phyloP scores from a whole-genome alignment of 1,140 invertebrate genomes.

The Phymorhynchus buccinoides region DNA sequence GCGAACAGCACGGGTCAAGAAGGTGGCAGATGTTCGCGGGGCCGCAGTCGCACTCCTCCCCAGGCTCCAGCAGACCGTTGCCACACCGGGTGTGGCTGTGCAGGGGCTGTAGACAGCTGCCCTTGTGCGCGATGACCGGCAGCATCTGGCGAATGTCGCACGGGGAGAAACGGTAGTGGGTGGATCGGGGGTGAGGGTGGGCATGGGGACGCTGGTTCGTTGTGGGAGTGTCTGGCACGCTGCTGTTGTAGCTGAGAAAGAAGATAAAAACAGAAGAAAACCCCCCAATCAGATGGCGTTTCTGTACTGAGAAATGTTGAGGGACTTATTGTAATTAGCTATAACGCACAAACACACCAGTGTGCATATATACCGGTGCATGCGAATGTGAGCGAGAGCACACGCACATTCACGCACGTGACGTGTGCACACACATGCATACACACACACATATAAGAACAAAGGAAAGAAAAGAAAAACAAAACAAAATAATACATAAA shows the following conservation, averaged over 20 bases:
- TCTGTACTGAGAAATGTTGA: too few relatives aligned
- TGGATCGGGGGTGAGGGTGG: constrained; percentile 58
- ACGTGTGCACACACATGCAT: too few relatives aligned
- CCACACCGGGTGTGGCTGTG: constrained; percentile 48
- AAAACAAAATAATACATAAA: too few relatives aligned
- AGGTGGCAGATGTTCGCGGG: constrained; percentile 43
- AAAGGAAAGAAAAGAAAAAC: too few relatives aligned
- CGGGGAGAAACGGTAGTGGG: constrained; percentile 58
- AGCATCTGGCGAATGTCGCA: constrained; percentile 60
- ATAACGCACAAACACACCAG: too few relatives aligned
- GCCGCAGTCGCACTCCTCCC: constrained; percentile 67
- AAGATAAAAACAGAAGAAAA: too few relatives aligned
- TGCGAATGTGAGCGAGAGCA: too few relatives aligned
- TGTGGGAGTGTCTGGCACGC: constrained; percentile 39
- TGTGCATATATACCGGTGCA: too few relatives aligned
- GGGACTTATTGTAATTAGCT: too few relatives aligned
- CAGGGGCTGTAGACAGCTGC: constrained; percentile 30
- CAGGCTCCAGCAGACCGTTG: constrained; percentile 53
- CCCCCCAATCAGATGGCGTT: too few relatives aligned
- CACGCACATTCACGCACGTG: too few relatives aligned
- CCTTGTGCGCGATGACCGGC: constrained; percentile 60
- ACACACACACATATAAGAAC: too few relatives aligned
- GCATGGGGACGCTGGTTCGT: constrained; percentile 58
- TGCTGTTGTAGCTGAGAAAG: neutral
- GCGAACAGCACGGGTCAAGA: constrained; percentile 60